These are phyloP conservation scores for Lithobates sylvaticus DNA, from an alignment of 2,797 vertebrate genomes.

Conservation along the genomic window DNA sequence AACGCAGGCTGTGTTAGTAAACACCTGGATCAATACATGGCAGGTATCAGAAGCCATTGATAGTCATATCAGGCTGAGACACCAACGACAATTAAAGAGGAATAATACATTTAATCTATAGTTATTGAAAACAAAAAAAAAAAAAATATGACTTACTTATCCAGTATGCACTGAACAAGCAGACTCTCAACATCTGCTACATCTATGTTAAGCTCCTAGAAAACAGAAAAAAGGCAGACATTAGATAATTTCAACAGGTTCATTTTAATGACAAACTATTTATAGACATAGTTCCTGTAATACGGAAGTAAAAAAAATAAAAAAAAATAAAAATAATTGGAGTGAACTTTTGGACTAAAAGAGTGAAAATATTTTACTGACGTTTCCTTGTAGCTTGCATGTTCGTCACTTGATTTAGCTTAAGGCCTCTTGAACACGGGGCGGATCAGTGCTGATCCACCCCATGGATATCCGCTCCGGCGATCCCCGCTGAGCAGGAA, in stretches of 20 bases:
- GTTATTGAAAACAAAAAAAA: not conserved
- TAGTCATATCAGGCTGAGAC: not conserved
- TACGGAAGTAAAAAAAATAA: not conserved
- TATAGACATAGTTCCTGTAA: not conserved
- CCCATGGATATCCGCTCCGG: no score
- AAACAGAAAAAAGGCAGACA: not conserved
- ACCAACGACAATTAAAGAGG: no score
- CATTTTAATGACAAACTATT: no score
- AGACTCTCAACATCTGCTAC: slow-evolving; percentile 99
- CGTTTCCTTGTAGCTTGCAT: not conserved
- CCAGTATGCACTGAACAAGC: slow-evolving; percentile 99
- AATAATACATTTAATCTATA: no score
- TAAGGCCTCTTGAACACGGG: no score
- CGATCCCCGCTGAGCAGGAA: no score
- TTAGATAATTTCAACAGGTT: not conserved
- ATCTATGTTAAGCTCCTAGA: slow-evolving; percentile 97
- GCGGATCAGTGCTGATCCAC: no score
- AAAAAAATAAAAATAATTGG: not conserved
- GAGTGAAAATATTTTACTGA: not conserved
- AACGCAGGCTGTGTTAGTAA: not conserved
- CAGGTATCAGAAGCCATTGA: not conserved
- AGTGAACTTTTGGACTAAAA: not conserved
- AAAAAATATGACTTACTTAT: slow-evolving; percentile 87
- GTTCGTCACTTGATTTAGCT: no score
- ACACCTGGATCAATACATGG: not conserved